Evolutionary conservation across 2,888 invertebrate genomes (phyloP), one percentile per base, ranked within the genome.

Genomic region (Caenorhabditis zanzibari): DNA sequence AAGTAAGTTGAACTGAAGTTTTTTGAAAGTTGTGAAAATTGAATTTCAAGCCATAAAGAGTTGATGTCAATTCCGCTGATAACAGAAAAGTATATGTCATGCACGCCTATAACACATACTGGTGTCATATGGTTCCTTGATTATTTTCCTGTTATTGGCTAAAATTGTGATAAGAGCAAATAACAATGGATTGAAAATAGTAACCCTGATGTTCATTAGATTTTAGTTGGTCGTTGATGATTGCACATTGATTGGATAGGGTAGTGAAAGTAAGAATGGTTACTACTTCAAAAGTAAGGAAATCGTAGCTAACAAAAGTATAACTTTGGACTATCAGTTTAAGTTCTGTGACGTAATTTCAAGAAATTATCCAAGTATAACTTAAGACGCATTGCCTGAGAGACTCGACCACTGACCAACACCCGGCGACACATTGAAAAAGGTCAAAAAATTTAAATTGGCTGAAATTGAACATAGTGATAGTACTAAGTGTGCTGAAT

Each of bases 81-180:
- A 72, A 72, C 47, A 28, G 19, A 32, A 49, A 9, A 54, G 68
- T 41, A 24, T 44, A 72, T 72, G 72, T 72, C 72, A 59, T 72
- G 59, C 28, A 58, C 58, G 38, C 47, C 19, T 28, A 38, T 44
- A 32, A 26, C 44, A 52, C 59, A 26, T 2, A 19, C 35, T 41
- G 66, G 76, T 77, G 69, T 77, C 76, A 77, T 77, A 77, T 77
- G 76, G 68, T 69, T 61, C 26, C 59, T 49, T 56, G 59, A 58
- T 28, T 58, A 49, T 32, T 38, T 49, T 35, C 47, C n/a, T 74
- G 54, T 54, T 76, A 68, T 59, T 66, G 52, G 7, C 22, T 35
- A 73, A 26, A 52, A 64, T 28, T n/a, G 19, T 72, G 66, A 66
- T 63, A 58, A 66, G 41, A 64, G 22, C 54, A 19, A 38, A 44